phyloP scores from a whole-genome alignment of 37 sponge, comb jelly and placozoan species.

The Chondrosia reniformis region DNA sequence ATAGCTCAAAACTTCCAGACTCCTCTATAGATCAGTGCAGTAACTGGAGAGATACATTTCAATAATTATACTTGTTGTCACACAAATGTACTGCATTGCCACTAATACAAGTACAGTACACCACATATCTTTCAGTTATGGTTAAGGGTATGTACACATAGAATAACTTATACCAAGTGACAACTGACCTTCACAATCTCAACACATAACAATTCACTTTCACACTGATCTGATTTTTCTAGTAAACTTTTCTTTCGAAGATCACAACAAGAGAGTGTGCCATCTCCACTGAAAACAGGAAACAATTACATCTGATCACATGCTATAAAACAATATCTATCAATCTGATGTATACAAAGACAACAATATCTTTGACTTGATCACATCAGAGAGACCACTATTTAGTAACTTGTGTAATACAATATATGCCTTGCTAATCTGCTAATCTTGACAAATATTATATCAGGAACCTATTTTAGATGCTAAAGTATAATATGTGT shows the following conservation, averaged over 20 bases:
- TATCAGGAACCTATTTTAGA: too few species aligned
- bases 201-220: constrained; percentile 85
- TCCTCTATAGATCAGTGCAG: too few species aligned
- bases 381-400: too few species aligned
- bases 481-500: too few species aligned
- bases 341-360: too few species aligned
- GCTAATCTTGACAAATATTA: too few species aligned
- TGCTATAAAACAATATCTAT: too few species aligned
- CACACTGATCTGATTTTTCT: constrained; percentile 69
- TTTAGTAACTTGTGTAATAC: too few species aligned
- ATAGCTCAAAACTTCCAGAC: too few species aligned
- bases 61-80: background rate
- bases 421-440: too few species aligned
- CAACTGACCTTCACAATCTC: constrained; percentile 65
- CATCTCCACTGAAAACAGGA: constrained; percentile 73
- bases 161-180: background rate
- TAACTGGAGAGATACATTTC: background rate
- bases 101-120: background rate
- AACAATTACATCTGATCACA: too few species aligned
- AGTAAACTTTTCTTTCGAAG: constrained; percentile 60
- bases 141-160: background rate
- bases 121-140: background rate
- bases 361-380: too few species aligned
- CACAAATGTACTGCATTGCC: background rate
- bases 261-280: constrained; percentile 58